Conservation (phyloP, 92 coral and sea anemone species). For the Ricordea florida region DNA sequence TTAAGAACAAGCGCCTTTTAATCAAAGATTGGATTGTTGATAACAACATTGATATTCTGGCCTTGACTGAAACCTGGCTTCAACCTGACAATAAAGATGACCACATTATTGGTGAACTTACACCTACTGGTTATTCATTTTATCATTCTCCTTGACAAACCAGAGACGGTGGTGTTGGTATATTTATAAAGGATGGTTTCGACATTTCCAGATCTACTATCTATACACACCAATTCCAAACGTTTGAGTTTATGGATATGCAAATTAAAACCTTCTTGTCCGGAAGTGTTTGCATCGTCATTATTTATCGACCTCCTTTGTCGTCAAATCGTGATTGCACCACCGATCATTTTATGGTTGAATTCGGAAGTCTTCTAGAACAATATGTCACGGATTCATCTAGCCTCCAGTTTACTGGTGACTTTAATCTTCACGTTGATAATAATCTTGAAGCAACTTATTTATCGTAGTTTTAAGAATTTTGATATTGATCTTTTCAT, state of each 20-base stretch:
- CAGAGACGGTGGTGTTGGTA: slow-evolving; percentile 5
- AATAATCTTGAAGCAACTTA: too few species aligned
- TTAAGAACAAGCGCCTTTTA: slow-evolving; percentile 5
- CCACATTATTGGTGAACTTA: too few species aligned
- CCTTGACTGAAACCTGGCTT: too few species aligned
- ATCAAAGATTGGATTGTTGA: slow-evolving; percentile 21
- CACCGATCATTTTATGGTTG: slow-evolving; percentile 10
- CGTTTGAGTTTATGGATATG: slow-evolving; percentile 7
- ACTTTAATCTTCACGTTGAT: background rate
- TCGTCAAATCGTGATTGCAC: slow-evolving; percentile 9
- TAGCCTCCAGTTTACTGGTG: background rate
- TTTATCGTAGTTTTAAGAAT: too few species aligned
- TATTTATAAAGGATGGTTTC: background rate
- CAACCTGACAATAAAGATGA: too few species aligned
- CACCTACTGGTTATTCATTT: too few species aligned
- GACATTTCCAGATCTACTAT: slow-evolving; percentile 4
- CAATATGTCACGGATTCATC: slow-evolving; percentile 16
- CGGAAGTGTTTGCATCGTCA: slow-evolving; percentile 5
- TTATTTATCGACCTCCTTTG: slow-evolving; percentile 15
- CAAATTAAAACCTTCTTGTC: slow-evolving; percentile 4
- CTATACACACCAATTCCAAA: background rate
- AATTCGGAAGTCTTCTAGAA: slow-evolving; percentile 22
- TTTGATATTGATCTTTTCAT: too few species aligned
- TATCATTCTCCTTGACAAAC: slow-evolving; percentile 4
- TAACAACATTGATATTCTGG: too few species aligned